These are phyloP conservation scores for Oedothorax gibbosus DNA, from an alignment of 1,140 invertebrate species.

Conservation along the genomic window DNA sequence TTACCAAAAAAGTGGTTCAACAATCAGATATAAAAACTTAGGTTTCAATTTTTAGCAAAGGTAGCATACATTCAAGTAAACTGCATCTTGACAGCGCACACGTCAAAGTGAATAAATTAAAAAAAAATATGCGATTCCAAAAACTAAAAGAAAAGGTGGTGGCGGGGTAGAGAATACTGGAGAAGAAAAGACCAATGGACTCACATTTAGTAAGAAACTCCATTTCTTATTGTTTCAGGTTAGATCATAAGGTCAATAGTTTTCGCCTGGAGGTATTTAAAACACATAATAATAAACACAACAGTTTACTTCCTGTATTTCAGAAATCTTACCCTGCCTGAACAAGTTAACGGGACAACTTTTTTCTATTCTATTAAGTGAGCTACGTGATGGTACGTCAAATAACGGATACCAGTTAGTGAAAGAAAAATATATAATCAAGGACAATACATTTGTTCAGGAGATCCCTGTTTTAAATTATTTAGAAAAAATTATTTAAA, in stretches of 20 bases:
- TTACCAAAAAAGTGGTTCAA: no score
- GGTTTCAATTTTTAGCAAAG: no score
- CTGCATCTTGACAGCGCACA: no score
- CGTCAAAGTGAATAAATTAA: no score
- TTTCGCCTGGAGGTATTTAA: constrained; percentile 4
- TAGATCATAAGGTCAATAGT: constrained; percentile 46
- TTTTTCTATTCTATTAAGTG: neutral
- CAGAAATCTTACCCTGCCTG: constrained; percentile 18
- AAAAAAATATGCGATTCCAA: no score
- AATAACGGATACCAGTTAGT: neutral
- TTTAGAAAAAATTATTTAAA: neutral
- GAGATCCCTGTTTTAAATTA: neutral
- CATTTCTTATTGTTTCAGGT: constrained; percentile 10
- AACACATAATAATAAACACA: constrained; percentile 15
- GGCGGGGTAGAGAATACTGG: neutral
- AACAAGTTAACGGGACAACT: constrained; percentile 32
- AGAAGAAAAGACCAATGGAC: neutral
- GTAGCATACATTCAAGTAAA: no score
- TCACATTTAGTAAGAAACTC: neutral
- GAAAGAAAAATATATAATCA: neutral
- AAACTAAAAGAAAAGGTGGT: no score
- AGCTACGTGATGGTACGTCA: neutral
- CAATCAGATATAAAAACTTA: no score
- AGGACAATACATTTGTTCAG: neutral
- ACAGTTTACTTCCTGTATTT: constrained; percentile 46